Percentiles rank a stretch among this genome's conserved stretches.
These are phyloP conservation scores for Drosophila nr. perissopoda DNA, from an alignment of 2,888 invertebrate genomes.

Conservation along the genomic window DNA sequence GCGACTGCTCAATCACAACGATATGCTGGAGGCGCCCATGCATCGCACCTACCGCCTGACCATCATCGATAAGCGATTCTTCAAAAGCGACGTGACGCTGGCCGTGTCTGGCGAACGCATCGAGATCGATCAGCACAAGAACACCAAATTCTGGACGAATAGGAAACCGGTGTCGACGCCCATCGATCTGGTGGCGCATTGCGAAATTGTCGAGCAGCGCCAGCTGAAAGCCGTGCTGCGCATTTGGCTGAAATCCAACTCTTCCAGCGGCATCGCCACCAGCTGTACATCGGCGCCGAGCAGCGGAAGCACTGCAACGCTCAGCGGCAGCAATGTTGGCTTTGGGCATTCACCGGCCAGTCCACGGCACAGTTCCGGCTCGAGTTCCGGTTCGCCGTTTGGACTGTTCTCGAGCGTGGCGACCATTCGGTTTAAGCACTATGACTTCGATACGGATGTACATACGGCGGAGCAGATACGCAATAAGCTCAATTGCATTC, in stretches of 20 bases:
- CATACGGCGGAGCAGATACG: slow-evolving; percentile 92
- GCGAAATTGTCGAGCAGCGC: slow-evolving; percentile 92
- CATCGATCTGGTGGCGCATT: slow-evolving; percentile 94
- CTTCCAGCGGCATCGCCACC: slow-evolving; percentile 71
- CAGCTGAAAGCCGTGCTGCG: slow-evolving; percentile 90
- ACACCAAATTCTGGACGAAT: slow-evolving; percentile 88
- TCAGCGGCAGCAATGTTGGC: slow-evolving; percentile 28
- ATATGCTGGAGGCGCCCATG: slow-evolving; percentile 93
- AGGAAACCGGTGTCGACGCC: slow-evolving; percentile 93
- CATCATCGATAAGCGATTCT: slow-evolving; percentile 91
- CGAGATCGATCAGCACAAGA: slow-evolving; percentile 92
- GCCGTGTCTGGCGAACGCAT: slow-evolving; percentile 96
- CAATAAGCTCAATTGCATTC: slow-evolving; percentile 93
- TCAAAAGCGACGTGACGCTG: slow-evolving; percentile 93
- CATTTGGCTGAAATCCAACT: slow-evolving; percentile 87
- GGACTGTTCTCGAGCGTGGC: slow-evolving; percentile 42
- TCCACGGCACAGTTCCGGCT: slow-evolving; percentile 71
- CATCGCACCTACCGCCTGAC: slow-evolving; percentile 93
- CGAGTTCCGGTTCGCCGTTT: slow-evolving; percentile 58
- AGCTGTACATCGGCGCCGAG: slow-evolving; percentile 66
- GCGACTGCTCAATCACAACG: slow-evolving; percentile 90
- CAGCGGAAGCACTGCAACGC: slow-evolving; percentile 50
- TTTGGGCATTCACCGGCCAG: slow-evolving; percentile 73
- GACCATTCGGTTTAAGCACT: slow-evolving; percentile 90
- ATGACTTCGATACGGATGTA: slow-evolving; percentile 94